Evolutionary conservation across 2,888 invertebrate species (phyloP), one percentile per base, ranked within the genome.

Genomic region (Hypomecis punctinalis): DNA sequence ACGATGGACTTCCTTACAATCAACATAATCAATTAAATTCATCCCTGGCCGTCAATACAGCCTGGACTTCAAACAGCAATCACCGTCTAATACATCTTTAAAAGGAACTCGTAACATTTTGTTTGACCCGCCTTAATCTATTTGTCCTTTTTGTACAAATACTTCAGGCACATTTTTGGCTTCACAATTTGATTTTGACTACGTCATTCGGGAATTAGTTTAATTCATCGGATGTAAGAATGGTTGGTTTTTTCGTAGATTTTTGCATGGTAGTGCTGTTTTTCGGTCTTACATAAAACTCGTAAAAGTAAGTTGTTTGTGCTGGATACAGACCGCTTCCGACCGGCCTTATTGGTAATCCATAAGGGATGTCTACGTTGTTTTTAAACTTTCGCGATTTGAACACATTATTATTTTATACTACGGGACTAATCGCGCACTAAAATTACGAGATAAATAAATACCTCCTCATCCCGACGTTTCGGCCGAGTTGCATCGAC

Each of bases 81-180:
- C 62, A 63, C 39, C 53, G 56, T 51, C 57, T 46, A 52, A 52
- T 63, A 57, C 61, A 46, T 48, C 23, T 57, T 51, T 9, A 47
- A 57, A 61, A 56, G 55, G 43, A 62, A 62, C 56, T 39, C 46
- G 63, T 48, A 58, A 58, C 52, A 63, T 58, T 63, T 63, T 63
- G 58, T 58, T 63, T 63, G 63, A 58, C 63, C 63, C 53, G 58
- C 53, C 33, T 13, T 58, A 63, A 63, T 63, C 59, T 51, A 59
- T 58, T 63, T 63, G 63, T 63, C 57, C 52, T 53, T 58, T 63
- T 58, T 48, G 61, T 61, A 35, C 52, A 63, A 63, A 52, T 63
- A 57, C 57, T 23, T 23, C 42, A 52, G 37, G 56, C 47, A 47
- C 40, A 37, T 39, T 56, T 56, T 56, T 56, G 46, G 39, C 46